Conservation (phyloP, 2,888 invertebrate species). For the Dione juno region DNA sequence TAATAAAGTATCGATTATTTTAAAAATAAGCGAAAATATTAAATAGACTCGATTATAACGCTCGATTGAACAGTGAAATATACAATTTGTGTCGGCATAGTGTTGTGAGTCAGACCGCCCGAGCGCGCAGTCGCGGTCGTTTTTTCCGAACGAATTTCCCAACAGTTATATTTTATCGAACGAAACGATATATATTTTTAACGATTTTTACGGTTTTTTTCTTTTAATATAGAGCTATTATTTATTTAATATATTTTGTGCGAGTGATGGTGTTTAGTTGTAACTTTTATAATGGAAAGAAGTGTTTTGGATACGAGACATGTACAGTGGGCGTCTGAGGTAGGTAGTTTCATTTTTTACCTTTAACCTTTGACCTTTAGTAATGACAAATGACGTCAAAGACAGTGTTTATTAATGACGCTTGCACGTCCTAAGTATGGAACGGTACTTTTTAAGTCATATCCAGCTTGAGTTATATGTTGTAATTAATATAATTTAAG, state of each 20-base stretch:
- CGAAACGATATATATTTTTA: conserved; percentile 60
- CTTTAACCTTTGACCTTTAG: conserved; percentile 36
- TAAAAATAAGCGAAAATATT: conserved; percentile 11
- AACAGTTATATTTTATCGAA: conserved; percentile 58
- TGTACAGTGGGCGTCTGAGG: conserved; percentile 78
- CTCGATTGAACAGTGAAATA: conserved; percentile 57
- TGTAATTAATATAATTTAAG: not conserved
- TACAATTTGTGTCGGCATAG: conserved; percentile 60
- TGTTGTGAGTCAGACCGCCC: conserved; percentile 62
- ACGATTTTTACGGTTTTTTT: conserved; percentile 57
- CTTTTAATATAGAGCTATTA: conserved; percentile 23
- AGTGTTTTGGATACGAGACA: conserved; percentile 75
- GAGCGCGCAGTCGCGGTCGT: conserved; percentile 64
- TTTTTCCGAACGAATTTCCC: conserved; percentile 68
- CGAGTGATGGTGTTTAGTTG: conserved; percentile 70
- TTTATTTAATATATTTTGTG: conserved; percentile 50
- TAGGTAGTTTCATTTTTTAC: conserved; percentile 58
- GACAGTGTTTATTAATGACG: not conserved
- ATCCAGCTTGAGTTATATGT: not conserved
- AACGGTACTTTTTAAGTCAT: not conserved
- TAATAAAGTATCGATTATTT: conserved; percentile 41
- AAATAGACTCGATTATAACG: conserved; percentile 15
- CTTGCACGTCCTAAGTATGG: not conserved
- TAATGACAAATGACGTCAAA: conserved; percentile 1
- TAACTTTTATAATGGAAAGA: conserved; percentile 69